Percentiles rank a stretch among this genome's conserved stretches.
Conservation (phyloP, 2,113 vertebrate species). For the Panthera tigris region DNA sequence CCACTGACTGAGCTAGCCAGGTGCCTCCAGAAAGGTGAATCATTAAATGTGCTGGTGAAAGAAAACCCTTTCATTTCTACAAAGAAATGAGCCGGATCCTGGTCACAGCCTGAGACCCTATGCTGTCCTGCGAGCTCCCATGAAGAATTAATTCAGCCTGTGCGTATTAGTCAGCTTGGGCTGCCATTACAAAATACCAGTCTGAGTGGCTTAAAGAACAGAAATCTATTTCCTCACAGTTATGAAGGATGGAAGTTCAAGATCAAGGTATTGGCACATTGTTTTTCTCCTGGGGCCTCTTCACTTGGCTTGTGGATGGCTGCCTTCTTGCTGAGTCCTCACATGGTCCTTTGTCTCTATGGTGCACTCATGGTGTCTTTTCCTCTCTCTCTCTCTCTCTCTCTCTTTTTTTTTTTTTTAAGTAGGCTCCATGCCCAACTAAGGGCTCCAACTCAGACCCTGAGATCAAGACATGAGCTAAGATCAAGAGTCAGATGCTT, state of each 20-base stretch:
- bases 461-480: too few relatives aligned
- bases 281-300: background rate
- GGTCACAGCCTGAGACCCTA: background rate
- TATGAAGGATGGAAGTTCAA: background rate
- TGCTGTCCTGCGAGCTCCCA: too few relatives aligned
- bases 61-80: background rate
- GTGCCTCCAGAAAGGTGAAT: background rate
- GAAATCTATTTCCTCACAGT: background rate
- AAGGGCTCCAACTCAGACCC: too few relatives aligned
- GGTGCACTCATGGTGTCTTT: background rate
- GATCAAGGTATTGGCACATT: background rate
- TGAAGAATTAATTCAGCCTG: background rate
- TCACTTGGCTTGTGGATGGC: background rate
- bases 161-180: background rate
- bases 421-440: too few relatives aligned
- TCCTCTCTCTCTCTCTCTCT: background rate
- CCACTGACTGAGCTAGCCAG: background rate
- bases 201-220: background rate
- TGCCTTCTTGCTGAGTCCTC: background rate
- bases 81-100: background rate
- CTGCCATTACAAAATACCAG: background rate
- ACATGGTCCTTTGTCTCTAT: background rate
- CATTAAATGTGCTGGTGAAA: background rate
- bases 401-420: background rate
- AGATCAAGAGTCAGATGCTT: too few relatives aligned